Conservation (phyloP, 2,113 vertebrate species). For the Megaceryle torquata region DNA sequence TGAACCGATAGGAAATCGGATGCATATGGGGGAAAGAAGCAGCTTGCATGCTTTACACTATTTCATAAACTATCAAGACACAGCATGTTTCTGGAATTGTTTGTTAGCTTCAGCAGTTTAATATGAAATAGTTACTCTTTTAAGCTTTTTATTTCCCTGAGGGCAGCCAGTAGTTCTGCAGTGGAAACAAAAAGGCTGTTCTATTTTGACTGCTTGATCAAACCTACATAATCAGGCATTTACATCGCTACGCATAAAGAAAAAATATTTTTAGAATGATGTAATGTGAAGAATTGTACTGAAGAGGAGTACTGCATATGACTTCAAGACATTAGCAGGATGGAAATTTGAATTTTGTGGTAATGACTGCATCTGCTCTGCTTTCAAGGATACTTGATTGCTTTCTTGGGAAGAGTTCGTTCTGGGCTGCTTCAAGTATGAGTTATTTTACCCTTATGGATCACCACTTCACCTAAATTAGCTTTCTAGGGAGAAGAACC, state of each 20-base stretch:
- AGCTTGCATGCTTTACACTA: neutral
- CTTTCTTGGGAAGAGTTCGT: neutral
- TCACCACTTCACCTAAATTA: neutral
- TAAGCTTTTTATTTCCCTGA: constrained; percentile 28
- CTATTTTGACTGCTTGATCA: constrained; percentile 6
- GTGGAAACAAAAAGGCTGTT: constrained; percentile 35
- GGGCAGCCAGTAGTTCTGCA: neutral
- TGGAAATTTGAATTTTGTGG: neutral
- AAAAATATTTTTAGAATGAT: constrained; percentile 29
- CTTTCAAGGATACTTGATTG: neutral
- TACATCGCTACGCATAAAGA: neutral
- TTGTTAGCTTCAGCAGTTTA: constrained; percentile 31
- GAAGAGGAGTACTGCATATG: neutral
- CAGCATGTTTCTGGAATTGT: constrained; percentile 43
- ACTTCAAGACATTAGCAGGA: neutral
- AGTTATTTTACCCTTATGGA: neutral
- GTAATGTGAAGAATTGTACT: neutral
- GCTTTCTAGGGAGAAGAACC: neutral
- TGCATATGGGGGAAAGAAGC: neutral
- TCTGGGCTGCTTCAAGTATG: neutral
- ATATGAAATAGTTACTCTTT: constrained; percentile 7
- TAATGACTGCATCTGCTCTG: neutral
- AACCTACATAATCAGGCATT: constrained; percentile 24
- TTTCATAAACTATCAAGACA: constrained; percentile 41
- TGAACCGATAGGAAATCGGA: neutral